A percentile compares a stretch with the other conserved stretches of the same genome.
phyloP scores from a whole-genome alignment of 2,888 invertebrate genomes.

The Siphonodentalium dalli region DNA sequence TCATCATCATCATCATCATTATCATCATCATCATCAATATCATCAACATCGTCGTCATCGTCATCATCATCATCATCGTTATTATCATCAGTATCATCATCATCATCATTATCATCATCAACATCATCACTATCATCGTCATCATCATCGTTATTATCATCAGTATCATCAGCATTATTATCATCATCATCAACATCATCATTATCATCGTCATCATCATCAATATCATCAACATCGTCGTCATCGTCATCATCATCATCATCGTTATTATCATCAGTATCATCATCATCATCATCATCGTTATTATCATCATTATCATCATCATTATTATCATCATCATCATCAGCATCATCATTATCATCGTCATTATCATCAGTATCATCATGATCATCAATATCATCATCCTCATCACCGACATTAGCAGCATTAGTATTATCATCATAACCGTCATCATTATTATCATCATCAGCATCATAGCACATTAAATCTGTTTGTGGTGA shows the following conservation, averaged over 20 bases:
- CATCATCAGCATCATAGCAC: not conserved
- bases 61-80: too few relatives aligned
- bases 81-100: too few relatives aligned
- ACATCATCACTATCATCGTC: conserved; percentile 10
- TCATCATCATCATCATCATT: conserved; percentile 15
- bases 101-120: conserved; percentile 16
- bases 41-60: too few relatives aligned
- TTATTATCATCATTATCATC: conserved; percentile 6
- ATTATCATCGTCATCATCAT: conserved; percentile 1
- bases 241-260: not conserved
- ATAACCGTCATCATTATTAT: conserved; percentile 13
- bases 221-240: too few relatives aligned
- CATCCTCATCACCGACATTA: conserved; percentile 17
- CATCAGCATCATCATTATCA: conserved; percentile 10
- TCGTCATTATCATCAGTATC: conserved; percentile 9
- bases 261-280: too few relatives aligned
- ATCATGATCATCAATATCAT: conserved; percentile 11
- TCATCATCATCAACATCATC: conserved; percentile 3
- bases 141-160: conserved; percentile 5
- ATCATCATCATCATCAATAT: too few relatives aligned
- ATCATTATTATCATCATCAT: conserved; percentile 10
- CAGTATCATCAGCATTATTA: too few relatives aligned
- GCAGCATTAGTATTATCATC: conserved; percentile 13
- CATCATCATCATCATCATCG: not conserved
- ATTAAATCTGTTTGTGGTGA: too few relatives aligned